A percentile compares a stretch with the other conserved stretches of the same genome.
Conservation (phyloP, 2,113 vertebrate genomes). For the Physeter macrocephalus region DNA sequence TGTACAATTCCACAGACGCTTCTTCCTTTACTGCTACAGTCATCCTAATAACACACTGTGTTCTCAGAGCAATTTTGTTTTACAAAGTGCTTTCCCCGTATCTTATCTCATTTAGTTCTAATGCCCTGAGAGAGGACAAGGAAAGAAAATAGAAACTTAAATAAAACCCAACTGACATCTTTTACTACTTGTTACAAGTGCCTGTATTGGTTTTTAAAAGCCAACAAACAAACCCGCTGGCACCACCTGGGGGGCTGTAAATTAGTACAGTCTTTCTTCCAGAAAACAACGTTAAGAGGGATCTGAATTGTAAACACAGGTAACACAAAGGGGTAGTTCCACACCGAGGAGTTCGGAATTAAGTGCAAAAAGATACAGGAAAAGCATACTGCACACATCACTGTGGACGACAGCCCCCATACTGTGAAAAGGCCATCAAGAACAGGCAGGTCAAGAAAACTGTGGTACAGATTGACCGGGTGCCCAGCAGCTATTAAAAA, state of each 20-base stretch:
- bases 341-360: neutral
- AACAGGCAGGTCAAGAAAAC: neutral
- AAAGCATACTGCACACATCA: neutral
- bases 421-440: neutral
- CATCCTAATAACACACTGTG: neutral
- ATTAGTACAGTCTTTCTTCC: neutral
- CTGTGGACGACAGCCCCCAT: neutral
- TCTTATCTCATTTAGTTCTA: conserved; percentile 57
- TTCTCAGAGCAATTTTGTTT: conserved; percentile 42
- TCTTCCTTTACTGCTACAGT: neutral
- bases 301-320: neutral
- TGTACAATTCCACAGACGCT: neutral
- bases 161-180: conserved; percentile 63
- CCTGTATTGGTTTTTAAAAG: conserved; percentile 54
- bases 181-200: conserved; percentile 56
- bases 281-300: neutral
- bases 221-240: conserved; percentile 16
- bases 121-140: conserved; percentile 33
- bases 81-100: conserved; percentile 41
- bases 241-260: neutral
- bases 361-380: neutral
- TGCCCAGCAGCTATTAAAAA: neutral
- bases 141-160: conserved; percentile 63
- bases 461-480: neutral
- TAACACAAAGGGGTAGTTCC: neutral